Percentiles rank a stretch among this genome's conserved stretches.
Evolutionary conservation across 2,797 vertebrate genomes (phyloP).

Genomic region (Acipenser transmontanus): DNA sequence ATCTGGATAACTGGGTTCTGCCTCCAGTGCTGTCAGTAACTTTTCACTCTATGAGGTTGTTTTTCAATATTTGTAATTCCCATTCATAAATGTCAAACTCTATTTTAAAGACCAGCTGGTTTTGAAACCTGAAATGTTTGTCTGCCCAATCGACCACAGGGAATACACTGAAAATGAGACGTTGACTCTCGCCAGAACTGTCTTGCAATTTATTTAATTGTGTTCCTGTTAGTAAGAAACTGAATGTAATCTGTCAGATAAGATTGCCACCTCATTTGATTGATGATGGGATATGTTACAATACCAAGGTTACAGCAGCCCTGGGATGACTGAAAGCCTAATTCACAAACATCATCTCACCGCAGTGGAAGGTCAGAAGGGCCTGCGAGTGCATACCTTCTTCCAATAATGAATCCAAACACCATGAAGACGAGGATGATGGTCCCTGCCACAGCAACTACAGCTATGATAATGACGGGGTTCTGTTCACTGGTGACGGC

Average conservation of each 20-base stretch:
- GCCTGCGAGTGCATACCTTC: constrained; percentile 82
- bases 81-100: too few species aligned
- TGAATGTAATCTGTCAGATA: constrained; percentile 34
- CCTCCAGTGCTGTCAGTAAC: too few species aligned
- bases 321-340: constrained; percentile 56
- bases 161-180: too few species aligned
- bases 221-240: not conserved
- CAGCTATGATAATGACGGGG: constrained; percentile 96
- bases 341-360: constrained; percentile 70
- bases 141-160: too few species aligned
- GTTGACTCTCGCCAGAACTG: not conserved
- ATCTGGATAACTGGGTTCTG: too few species aligned
- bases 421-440: constrained; percentile 99
- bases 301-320: constrained; percentile 45
- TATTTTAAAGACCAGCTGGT: too few species aligned
- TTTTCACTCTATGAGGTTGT: too few species aligned
- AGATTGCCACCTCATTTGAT: constrained; percentile 30
- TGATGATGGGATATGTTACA: constrained; percentile 32
- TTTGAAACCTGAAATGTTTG: too few species aligned
- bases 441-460: constrained; percentile 95
- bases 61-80: too few species aligned
- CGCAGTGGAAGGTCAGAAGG: constrained; percentile 72
- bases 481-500: constrained; percentile 96
- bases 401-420: constrained; percentile 98
- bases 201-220: not conserved